phyloP scores from a whole-genome alignment of 2,888 invertebrate species.

The Lepidocyrtoides sp. region DNA sequence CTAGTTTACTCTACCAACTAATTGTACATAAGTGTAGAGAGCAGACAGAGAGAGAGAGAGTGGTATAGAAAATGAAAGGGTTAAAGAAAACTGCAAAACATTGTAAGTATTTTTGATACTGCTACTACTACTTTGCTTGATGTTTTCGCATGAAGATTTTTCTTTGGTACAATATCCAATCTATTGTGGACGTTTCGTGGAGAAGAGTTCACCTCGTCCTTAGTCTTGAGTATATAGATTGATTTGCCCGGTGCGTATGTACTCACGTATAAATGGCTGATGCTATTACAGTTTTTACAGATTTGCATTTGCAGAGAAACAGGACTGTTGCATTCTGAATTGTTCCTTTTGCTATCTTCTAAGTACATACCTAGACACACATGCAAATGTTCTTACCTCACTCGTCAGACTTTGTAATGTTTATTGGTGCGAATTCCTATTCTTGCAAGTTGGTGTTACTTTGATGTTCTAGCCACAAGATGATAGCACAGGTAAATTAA shows the following conservation, averaged over 20 bases:
- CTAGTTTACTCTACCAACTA: no score
- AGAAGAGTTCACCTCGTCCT: constrained; percentile 70
- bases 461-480: no score
- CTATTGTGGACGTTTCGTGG: constrained; percentile 58
- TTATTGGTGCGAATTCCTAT: not conserved
- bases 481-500: not conserved
- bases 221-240: not conserved
- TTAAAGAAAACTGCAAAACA: no score
- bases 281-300: not conserved
- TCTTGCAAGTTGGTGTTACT: not conserved
- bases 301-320: not conserved
- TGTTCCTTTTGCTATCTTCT: not conserved
- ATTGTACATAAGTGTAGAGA: no score
- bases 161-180: constrained; percentile 58
- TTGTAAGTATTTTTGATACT: no score
- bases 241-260: not conserved
- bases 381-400: not conserved
- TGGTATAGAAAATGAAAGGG: constrained; percentile 6
- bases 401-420: no score
- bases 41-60: no score
- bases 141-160: constrained; percentile 45
- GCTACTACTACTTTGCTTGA: no score
- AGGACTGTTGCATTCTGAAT: not conserved
- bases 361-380: not conserved
- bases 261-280: not conserved